phyloP scores from a whole-genome alignment of 2,797 vertebrate species.

The Fratercula arctica region DNA sequence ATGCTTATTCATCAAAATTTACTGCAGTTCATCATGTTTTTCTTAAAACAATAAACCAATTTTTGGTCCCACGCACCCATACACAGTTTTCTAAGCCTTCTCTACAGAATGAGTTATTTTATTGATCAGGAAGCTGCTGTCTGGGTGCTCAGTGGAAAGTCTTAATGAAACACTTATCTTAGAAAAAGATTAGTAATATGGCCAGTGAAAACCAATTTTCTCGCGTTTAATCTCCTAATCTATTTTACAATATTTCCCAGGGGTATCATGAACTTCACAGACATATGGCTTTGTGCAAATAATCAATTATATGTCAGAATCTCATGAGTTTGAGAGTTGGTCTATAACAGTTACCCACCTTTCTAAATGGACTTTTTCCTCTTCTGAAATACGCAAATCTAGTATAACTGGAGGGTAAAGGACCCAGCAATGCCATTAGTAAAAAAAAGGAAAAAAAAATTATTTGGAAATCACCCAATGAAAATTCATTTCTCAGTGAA shows the following conservation, averaged over 20 bases:
- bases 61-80: neutral
- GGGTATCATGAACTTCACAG: slow-evolving; percentile 80
- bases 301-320: slow-evolving; percentile 85
- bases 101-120: slow-evolving; percentile 57
- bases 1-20: neutral
- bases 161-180: slow-evolving; percentile 81
- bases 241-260: slow-evolving; percentile 90
- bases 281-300: slow-evolving; percentile 82
- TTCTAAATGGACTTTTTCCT: slow-evolving; percentile 75
- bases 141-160: slow-evolving; percentile 73
- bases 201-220: slow-evolving; percentile 84
- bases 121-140: slow-evolving; percentile 74
- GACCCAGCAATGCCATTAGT: neutral
- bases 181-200: slow-evolving; percentile 84
- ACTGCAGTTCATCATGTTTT: neutral
- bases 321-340: slow-evolving; percentile 76
- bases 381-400: slow-evolving; percentile 14
- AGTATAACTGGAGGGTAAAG: neutral
- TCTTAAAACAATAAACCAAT: neutral
- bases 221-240: slow-evolving; percentile 87
- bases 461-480: neutral
- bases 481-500: neutral
- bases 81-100: slow-evolving; percentile 59
- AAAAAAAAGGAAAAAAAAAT: neutral
- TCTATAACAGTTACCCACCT: slow-evolving; percentile 75